These are phyloP conservation scores for Hartigia nigra DNA, from an alignment of 2,888 invertebrate species.

Conservation along the genomic window DNA sequence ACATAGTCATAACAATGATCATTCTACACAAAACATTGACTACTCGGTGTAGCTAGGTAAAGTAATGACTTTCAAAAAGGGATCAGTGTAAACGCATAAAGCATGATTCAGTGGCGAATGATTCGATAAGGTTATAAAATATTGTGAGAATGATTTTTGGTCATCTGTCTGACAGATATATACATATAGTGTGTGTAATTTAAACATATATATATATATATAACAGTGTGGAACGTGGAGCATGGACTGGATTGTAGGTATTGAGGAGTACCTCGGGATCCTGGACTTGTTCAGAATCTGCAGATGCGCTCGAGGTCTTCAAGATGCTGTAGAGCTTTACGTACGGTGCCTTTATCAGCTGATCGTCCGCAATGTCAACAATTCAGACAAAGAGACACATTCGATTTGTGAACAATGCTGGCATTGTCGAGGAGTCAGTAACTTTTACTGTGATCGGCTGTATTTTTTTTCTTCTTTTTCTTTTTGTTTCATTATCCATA, in stretches of 20 bases:
- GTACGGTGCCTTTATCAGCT: conserved; percentile 97
- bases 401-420: neutral
- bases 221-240: neutral
- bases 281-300: conserved; percentile 71
- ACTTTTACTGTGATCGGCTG: neutral
- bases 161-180: neutral
- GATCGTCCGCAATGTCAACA: conserved; percentile 57
- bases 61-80: neutral
- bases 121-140: neutral
- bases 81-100: neutral
- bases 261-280: conserved; percentile 61
- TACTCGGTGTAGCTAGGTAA: neutral
- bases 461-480: neutral
- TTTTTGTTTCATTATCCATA: conserved; percentile 2
- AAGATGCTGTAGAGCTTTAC: conserved; percentile 96
- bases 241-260: neutral
- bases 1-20: neutral
- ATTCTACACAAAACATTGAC: neutral
- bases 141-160: neutral
- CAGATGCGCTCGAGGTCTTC: conserved; percentile 88
- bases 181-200: neutral
- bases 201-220: neutral
- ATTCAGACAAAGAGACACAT: neutral
- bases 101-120: neutral
- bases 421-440: neutral